Base-by-base conservation (phyloP, 2,113 vertebrate species). In the Ovis aries region DNA sequence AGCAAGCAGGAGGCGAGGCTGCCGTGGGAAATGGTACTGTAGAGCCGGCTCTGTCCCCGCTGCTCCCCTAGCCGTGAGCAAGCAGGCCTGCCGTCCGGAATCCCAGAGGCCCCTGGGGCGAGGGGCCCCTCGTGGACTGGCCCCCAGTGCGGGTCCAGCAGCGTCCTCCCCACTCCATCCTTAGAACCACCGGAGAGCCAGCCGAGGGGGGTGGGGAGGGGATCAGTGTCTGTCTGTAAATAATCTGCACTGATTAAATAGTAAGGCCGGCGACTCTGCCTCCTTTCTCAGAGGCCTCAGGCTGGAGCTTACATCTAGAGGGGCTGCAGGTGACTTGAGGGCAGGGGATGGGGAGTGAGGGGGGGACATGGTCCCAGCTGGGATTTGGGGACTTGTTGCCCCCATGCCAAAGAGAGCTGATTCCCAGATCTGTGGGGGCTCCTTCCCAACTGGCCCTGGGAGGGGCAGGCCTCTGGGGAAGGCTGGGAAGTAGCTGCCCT, bases 201-300 rank as follows among this genome's bases (percentile, higher is more conserved):
- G 94, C 52, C 9, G 6, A 67, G 33, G 71, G 86, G 83, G 90
- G 62, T 13, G 82, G 52, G 67, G 33, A 12, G 27, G 53, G 45
- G 45, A 31, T 55, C 82, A 21, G 23, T 45, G 81, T 78, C 78
- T 95, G 91, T 97, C 92, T 98, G 98, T 97, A 98, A 98, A 98
- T 98, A 97, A 85, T 85, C 33, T 83, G 94, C 92, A 98, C 96
- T 98, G 97, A 98, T 97, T 98, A 98, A 97, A 98, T 80, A 55
- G 31, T 93, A 87, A 17, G 78, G 97, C 97, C 40, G 23, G 96
- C 17, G 1, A 86, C 40, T 16, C 62, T 84, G 88, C 85, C 86
- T 93, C 55, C 13, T 97, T 50, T 94, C 52, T 94, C 3, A 77
- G 83, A 67, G n/a, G 84, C 55, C 43, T 48, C 31, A 21, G 43